Evolutionary conservation across 2,888 invertebrate species (phyloP).

Genomic region (Zonitis immaculata): DNA sequence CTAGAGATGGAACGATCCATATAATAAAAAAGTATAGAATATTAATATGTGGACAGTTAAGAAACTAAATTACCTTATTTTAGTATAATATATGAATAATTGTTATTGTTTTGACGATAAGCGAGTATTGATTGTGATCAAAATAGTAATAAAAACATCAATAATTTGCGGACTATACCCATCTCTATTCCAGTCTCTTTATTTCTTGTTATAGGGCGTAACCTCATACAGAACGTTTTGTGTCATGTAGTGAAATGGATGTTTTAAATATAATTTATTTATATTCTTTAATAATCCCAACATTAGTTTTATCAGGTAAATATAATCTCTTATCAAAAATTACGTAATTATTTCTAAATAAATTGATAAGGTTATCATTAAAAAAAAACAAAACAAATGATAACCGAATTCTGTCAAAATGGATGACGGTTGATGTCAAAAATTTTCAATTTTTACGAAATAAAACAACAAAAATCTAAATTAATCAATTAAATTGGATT

Average conservation of each 20-base stretch:
- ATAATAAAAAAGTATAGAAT: too few relatives aligned
- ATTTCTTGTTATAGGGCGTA: too few relatives aligned
- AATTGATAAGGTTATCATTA: background rate
- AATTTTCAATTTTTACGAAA: background rate
- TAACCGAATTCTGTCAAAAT: background rate
- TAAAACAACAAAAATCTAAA: background rate
- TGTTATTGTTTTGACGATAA: too few relatives aligned
- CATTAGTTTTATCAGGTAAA: constrained; percentile 16
- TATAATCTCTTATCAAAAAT: background rate
- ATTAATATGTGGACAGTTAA: too few relatives aligned
- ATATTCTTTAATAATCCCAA: constrained; percentile 16
- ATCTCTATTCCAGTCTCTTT: too few relatives aligned
- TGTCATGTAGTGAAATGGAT: constrained; percentile 10
- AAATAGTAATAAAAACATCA: too few relatives aligned
- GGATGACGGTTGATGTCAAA: background rate
- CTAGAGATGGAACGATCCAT: too few relatives aligned
- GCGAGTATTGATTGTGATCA: too few relatives aligned
- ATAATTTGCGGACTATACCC: too few relatives aligned
- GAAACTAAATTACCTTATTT: too few relatives aligned
- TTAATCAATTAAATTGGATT: background rate
- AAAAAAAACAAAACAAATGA: background rate
- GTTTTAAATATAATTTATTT: constrained; percentile 19
- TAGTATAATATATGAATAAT: too few relatives aligned
- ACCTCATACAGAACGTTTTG: background rate
- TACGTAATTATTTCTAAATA: background rate